Percentiles rank a stretch among this genome's conserved stretches.
These are phyloP conservation scores for Centropyge bicolor DNA, from an alignment of 2,797 vertebrate genomes.

Conservation along the genomic window DNA sequence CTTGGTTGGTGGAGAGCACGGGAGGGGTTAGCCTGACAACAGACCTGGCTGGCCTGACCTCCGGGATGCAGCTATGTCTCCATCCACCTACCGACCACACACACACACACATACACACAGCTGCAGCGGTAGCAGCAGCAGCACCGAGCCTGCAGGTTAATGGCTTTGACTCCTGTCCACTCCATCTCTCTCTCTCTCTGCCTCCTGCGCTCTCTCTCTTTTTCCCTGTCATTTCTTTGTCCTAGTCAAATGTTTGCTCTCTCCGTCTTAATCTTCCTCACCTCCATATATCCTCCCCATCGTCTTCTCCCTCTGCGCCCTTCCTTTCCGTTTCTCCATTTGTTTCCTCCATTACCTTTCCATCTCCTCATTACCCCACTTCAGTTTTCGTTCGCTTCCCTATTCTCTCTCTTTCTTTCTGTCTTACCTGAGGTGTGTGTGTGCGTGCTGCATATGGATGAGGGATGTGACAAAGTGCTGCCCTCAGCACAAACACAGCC, in stretches of 20 bases:
- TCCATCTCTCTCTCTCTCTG: conserved; percentile 52
- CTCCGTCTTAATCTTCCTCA: conserved; percentile 51
- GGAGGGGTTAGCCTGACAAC: conserved; percentile 60
- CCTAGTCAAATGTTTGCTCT: conserved; percentile 69
- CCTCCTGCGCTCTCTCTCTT: conserved; percentile 17
- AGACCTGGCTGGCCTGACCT: conserved; percentile 55
- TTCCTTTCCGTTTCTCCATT: conserved; percentile 41
- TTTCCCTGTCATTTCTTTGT: conserved; percentile 52
- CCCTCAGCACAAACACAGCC: conserved; percentile 72
- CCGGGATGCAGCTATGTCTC: conserved; percentile 55
- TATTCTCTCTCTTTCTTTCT: background rate
- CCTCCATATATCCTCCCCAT: background rate
- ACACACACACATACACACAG: conserved; percentile 23
- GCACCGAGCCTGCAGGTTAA: conserved; percentile 72
- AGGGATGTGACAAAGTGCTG: conserved; percentile 73
- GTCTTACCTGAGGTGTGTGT: conserved; percentile 61
- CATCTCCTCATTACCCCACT: conserved; percentile 52
- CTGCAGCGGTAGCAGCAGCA: conserved; percentile 30
- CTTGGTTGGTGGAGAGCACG: conserved; percentile 64
- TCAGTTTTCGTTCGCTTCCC: conserved; percentile 22
- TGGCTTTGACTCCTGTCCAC: conserved; percentile 73
- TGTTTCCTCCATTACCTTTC: conserved; percentile 54
- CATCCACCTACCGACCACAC: conserved; percentile 38
- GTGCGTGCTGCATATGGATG: conserved; percentile 76
- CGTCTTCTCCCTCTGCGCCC: conserved; percentile 6